A percentile compares a stretch with the other conserved stretches of the same genome.
These are phyloP conservation scores for Omphaloscelis lunosa DNA, from an alignment of 2,888 invertebrate genomes.

Conservation along the genomic window DNA sequence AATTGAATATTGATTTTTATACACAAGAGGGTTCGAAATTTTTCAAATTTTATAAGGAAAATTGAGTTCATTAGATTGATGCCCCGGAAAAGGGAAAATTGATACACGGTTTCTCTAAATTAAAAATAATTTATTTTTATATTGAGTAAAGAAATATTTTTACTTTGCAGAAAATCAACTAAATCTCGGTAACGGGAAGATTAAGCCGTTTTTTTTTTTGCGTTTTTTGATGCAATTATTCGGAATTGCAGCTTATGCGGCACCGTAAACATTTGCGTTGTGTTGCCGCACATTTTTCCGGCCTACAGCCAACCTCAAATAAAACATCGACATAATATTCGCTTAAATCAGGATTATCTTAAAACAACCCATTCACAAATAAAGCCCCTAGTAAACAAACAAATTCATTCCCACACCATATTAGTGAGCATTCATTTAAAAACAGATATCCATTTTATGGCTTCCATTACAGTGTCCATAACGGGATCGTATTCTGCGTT, in stretches of 20 bases:
- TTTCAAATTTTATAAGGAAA: slow-evolving; percentile 61
- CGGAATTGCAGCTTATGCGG: not conserved
- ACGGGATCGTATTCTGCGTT: slow-evolving; percentile 75
- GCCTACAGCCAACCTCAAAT: not conserved
- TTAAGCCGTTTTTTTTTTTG: no score
- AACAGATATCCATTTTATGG: slow-evolving; percentile 70
- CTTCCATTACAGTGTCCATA: slow-evolving; percentile 70
- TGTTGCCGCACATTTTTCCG: not conserved
- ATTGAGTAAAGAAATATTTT: slow-evolving; percentile 11
- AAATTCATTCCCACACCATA: slow-evolving; percentile 53
- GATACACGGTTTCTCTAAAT: slow-evolving; percentile 46
- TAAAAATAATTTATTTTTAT: slow-evolving; percentile 28
- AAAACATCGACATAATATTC: not conserved
- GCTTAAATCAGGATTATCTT: slow-evolving; percentile 28
- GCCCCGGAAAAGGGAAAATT: slow-evolving; percentile 50
- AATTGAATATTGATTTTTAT: slow-evolving; percentile 73
- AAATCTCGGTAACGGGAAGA: not conserved
- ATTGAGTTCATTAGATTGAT: slow-evolving; percentile 65
- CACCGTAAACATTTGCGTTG: not conserved
- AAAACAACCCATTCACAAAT: slow-evolving; percentile 32
- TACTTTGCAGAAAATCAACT: not conserved
- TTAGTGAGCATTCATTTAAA: slow-evolving; percentile 68
- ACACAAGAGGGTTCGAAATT: slow-evolving; percentile 51
- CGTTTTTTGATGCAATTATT: not conserved
- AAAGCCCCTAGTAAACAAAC: slow-evolving; percentile 43